These are phyloP conservation scores for Anolis apletophallus DNA, from an alignment of 2,797 vertebrate genomes.

Conservation along the genomic window DNA sequence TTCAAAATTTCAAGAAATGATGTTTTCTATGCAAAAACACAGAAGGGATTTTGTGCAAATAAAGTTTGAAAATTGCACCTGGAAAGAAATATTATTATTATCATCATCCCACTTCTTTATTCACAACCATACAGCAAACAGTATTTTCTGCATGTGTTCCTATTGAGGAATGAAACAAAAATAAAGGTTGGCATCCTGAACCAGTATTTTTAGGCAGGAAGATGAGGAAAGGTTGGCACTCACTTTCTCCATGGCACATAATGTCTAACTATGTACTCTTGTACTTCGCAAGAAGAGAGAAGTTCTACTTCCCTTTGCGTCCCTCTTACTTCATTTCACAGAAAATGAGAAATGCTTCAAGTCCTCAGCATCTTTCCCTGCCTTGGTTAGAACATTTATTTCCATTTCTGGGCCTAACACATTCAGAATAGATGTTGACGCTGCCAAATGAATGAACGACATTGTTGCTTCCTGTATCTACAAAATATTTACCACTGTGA, in stretches of 20 bases:
- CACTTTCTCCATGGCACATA: neutral
- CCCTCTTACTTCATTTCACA: slow-evolving; percentile 44
- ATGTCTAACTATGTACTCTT: too few relatives aligned
- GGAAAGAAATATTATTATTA: too few relatives aligned
- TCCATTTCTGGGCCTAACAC: slow-evolving; percentile 3
- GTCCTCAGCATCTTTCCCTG: neutral
- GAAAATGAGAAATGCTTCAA: slow-evolving; percentile 19
- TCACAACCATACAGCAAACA: too few relatives aligned
- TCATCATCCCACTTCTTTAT: too few relatives aligned
- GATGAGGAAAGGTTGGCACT: neutral
- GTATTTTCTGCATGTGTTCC: too few relatives aligned
- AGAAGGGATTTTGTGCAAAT: too few relatives aligned
- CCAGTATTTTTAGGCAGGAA: neutral
- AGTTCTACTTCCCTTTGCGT: slow-evolving; percentile 34
- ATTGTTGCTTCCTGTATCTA: neutral
- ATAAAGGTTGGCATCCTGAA: neutral
- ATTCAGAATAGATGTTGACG: neutral
- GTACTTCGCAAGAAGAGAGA: slow-evolving; percentile 20
- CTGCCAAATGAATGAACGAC: neutral
- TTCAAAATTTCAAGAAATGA: too few relatives aligned
- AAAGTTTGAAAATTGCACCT: too few relatives aligned
- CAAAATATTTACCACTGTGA: neutral
- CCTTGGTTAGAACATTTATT: slow-evolving; percentile 17
- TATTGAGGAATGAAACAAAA: too few relatives aligned
- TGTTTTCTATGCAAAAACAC: too few relatives aligned